Evolutionary conservation across 2,888 invertebrate genomes (phyloP), one percentile per base, ranked within the genome.

Genomic region (Chaetogeoica ovagalla): DNA sequence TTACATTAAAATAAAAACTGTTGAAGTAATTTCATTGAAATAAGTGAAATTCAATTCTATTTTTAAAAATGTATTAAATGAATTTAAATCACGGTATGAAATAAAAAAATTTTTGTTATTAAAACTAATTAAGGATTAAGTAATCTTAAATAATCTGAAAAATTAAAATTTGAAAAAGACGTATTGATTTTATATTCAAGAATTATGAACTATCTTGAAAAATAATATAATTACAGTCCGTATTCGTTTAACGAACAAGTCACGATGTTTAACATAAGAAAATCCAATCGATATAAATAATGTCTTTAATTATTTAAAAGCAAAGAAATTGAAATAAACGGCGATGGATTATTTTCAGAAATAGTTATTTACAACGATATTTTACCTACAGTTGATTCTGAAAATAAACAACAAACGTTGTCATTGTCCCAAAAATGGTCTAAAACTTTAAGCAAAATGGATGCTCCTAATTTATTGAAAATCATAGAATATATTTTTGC

Each of bases 1-100:
- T n/a, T n/a, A n/a, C n/a, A n/a, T n/a, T n/a, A n/a, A n/a, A n/a
- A n/a, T n/a, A n/a, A n/a, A n/a, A 62, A 62, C 30, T 30, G 62
- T 62, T 30, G 62, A 62, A 62, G 62, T 30, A 62, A 30, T 30
- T 62, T 62, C 17, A 62, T 62, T 62, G 62, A 59, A 21, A 59
- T 59, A 59, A 59, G 59, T 62, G 13, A 62, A 62, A 62, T 62
- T 62, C 23, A 62, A n/a, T 63, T 63, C 11, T 63, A 63, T 63
- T 63, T 63, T 62, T 23, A 62, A 62, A 62, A 62, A 63, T 63
- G 6, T 37, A 63, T 63, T 63, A 63, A 63, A 63, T 39, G 5
- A 63, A 63, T 65, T 65, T 65, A 65, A 65, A 65, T 65, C 65
- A 65, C 65, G 43, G 43, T 65, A 43, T 43, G 43, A 65, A 65